A percentile compares a stretch with the other conserved stretches of the same genome.
Evolutionary conservation across 2,113 vertebrate species (phyloP).

Genomic region (human (Homo sapiens)): GRCh38 chr12:77909501-77910000

Average conservation of each 20-base stretch:
- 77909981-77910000: neutral
- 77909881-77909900: neutral
- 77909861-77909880: neutral
- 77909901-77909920: neutral
- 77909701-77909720: neutral
- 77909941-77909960: neutral
- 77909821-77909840: neutral
- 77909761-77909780: neutral
- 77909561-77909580: neutral
- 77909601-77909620: neutral
- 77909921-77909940: neutral
- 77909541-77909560: neutral
- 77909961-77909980: neutral
- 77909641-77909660: neutral
- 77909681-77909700: slow-evolving; percentile 2
- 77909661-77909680: neutral
- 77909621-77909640: neutral
- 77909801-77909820: neutral
- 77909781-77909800: neutral
- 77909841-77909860: neutral
- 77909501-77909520: neutral
- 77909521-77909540: neutral
- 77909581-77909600: neutral
- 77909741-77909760: neutral
- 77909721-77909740: neutral